phyloP scores from a whole-genome alignment of 2,113 vertebrate genomes.

The Hymenochirus boettgeri region DNA sequence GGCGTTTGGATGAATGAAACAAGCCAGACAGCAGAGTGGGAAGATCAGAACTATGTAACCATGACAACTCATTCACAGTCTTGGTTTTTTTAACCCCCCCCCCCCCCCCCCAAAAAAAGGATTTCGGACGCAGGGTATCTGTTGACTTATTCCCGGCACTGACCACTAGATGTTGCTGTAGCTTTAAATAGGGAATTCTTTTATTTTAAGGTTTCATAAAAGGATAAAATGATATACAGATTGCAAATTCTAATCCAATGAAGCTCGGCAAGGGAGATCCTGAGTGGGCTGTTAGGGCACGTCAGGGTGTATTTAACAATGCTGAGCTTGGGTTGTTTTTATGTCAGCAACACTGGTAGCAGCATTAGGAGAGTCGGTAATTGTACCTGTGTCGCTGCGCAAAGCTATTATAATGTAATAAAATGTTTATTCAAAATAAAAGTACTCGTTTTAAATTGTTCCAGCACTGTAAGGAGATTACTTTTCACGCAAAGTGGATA shows the following conservation, averaged over 20 bases:
- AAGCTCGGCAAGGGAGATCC: not conserved
- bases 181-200: too few relatives aligned
- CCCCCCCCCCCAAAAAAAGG: conserved; percentile 13
- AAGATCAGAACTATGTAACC: conserved; percentile 24
- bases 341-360: too few relatives aligned
- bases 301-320: too few relatives aligned
- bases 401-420: too few relatives aligned
- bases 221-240: not conserved
- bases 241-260: not conserved
- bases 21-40: conserved; percentile 14
- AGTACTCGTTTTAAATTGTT: too few relatives aligned
- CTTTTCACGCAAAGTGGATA: too few relatives aligned
- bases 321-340: too few relatives aligned
- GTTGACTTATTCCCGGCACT: not conserved
- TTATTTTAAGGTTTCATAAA: not conserved
- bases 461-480: too few relatives aligned
- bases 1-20: conserved; percentile 28
- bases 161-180: conserved; percentile 37
- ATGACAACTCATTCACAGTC: conserved; percentile 27
- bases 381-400: too few relatives aligned
- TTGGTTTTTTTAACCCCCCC: too few relatives aligned
- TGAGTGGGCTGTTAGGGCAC: conserved; percentile 1
- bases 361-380: too few relatives aligned
- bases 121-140: conserved; percentile 14
- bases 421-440: too few relatives aligned